Percentiles rank a stretch among this genome's conserved stretches.
These are phyloP conservation scores for Hemistola chrysoprasaria DNA, from an alignment of 2,888 invertebrate species.

Conservation along the genomic window DNA sequence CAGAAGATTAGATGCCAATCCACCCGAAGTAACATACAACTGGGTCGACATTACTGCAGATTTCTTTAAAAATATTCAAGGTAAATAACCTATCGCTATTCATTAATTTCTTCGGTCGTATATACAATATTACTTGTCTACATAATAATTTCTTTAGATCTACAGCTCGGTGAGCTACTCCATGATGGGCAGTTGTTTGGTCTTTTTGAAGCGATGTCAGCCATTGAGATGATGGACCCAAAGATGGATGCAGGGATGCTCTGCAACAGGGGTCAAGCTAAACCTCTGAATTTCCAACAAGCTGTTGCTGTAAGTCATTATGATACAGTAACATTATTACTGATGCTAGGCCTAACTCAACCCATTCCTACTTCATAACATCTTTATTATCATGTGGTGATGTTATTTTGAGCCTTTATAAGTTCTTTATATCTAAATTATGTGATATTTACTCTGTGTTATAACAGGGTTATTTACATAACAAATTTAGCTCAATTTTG, in stretches of 20 bases:
- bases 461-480: too few relatives aligned
- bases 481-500: too few relatives aligned
- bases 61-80: slow-evolving; percentile 73
- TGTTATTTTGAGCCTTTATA: too few relatives aligned
- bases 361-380: too few relatives aligned
- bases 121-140: too few relatives aligned
- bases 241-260: slow-evolving; percentile 99
- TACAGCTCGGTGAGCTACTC: slow-evolving; percentile 93
- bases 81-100: slow-evolving; percentile 37
- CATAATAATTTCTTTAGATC: slow-evolving; percentile 83
- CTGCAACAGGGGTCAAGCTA: slow-evolving; percentile 93
- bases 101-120: too few relatives aligned
- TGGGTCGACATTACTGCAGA: slow-evolving; percentile 86
- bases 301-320: slow-evolving; percentile 89
- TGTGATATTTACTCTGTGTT: too few relatives aligned
- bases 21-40: slow-evolving; percentile 79
- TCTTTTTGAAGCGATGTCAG: slow-evolving; percentile 99
- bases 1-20: slow-evolving; percentile 67
- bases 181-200: slow-evolving; percentile 94
- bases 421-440: too few relatives aligned
- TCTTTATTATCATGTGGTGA: too few relatives aligned
- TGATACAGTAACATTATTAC: too few relatives aligned
- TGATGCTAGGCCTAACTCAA: too few relatives aligned
- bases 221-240: slow-evolving; percentile 99
- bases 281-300: slow-evolving; percentile 93